phyloP scores from a whole-genome alignment of 2,888 invertebrate genomes.

The Mongoloraphidia duomilia region DNA sequence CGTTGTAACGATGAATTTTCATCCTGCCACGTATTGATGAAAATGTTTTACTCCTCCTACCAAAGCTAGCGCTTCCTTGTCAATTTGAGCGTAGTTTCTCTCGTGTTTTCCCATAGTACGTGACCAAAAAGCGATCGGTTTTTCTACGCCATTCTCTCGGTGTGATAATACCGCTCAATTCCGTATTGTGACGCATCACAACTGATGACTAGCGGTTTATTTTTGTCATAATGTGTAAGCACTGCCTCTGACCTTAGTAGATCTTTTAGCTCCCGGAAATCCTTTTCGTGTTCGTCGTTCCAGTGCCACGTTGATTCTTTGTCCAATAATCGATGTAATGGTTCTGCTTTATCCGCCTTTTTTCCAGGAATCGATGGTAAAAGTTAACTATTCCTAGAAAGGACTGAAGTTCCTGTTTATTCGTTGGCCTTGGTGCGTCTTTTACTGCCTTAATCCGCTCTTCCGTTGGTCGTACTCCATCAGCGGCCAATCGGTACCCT shows the following conservation, averaged over 20 bases:
- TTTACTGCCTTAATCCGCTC: slow-evolving; percentile 5
- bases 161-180: slow-evolving; percentile 20
- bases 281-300: slow-evolving; percentile 13
- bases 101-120: slow-evolving; percentile 17
- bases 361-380: not conserved
- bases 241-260: slow-evolving; percentile 4
- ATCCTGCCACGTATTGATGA: slow-evolving; percentile 22
- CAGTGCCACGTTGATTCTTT: slow-evolving; percentile 8
- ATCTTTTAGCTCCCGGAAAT: slow-evolving; percentile 15
- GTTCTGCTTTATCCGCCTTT: not conserved
- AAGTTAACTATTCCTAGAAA: slow-evolving; percentile 5
- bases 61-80: slow-evolving; percentile 18
- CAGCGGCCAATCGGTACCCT: slow-evolving; percentile 8
- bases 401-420: slow-evolving; percentile 3
- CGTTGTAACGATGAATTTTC: slow-evolving; percentile 8
- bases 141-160: slow-evolving; percentile 18
- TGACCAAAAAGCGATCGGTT: slow-evolving; percentile 22
- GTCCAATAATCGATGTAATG: not conserved
- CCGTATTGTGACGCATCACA: slow-evolving; percentile 17
- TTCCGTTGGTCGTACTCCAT: slow-evolving; percentile 4
- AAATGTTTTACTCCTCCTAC: slow-evolving; percentile 24
- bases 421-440: slow-evolving; percentile 5
- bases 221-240: slow-evolving; percentile 10
- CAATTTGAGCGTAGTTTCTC: slow-evolving; percentile 15
- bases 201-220: slow-evolving; percentile 7